Evolutionary conservation across 2,113 vertebrate species (phyloP).

Genomic region (Puffinus mauretanicus): DNA sequence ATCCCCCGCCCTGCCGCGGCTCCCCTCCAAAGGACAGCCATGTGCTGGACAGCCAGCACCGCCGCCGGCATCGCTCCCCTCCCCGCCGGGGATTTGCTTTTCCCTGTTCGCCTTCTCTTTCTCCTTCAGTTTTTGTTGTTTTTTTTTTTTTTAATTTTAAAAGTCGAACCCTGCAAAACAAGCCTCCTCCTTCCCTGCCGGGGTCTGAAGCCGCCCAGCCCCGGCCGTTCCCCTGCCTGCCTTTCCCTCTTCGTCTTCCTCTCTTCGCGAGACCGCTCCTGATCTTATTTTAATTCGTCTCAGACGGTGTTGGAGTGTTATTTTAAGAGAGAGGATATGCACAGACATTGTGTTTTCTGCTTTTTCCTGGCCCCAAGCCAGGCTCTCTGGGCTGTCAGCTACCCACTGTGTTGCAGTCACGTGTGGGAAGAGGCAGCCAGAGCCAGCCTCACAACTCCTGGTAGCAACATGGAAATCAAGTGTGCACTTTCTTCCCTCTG

Average conservation of each 20-base stretch:
- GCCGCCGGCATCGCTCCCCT: conserved; percentile 49
- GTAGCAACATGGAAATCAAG: conserved; percentile 73
- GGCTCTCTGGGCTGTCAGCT: conserved; percentile 73
- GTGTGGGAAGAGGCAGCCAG: conserved; percentile 71
- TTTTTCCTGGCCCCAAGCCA: conserved; percentile 79
- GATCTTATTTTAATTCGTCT: conserved; percentile 76
- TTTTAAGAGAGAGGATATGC: conserved; percentile 80
- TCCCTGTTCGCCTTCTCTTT: neutral
- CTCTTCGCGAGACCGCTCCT: conserved; percentile 56
- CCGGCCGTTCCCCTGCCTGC: conserved; percentile 8
- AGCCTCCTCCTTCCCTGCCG: neutral
- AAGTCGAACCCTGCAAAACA: neutral
- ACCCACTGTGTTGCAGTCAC: conserved; percentile 75
- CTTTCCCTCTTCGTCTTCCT: conserved; percentile 58
- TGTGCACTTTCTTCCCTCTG: conserved; percentile 70
- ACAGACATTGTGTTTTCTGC: conserved; percentile 76
- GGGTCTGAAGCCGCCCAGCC: neutral
- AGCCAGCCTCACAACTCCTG: conserved; percentile 73
- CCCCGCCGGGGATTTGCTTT: neutral
- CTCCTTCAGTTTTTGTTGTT: neutral
- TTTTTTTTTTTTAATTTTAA: neutral
- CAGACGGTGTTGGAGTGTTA: conserved; percentile 76
- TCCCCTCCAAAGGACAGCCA: conserved; percentile 77
- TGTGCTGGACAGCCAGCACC: conserved; percentile 72
- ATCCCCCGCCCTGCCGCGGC: conserved; percentile 83